Percentiles rank a stretch among this genome's conserved stretches.
phyloP scores from a whole-genome alignment of 2,113 vertebrate genomes.

The Heterochromis multidens region DNA sequence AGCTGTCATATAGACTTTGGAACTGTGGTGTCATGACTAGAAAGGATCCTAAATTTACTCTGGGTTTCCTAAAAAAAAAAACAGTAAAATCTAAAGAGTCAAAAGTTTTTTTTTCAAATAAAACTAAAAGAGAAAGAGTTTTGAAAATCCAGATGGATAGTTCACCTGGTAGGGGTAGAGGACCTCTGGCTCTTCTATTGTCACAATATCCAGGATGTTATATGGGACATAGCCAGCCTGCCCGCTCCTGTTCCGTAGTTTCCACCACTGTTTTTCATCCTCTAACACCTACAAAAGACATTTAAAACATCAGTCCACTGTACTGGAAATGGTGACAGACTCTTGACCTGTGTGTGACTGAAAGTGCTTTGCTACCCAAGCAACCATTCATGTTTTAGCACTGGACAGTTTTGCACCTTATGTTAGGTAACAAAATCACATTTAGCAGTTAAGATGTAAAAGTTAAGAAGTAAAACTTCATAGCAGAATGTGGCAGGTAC shows the following conservation, averaged over 20 bases:
- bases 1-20: background rate
- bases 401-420: background rate
- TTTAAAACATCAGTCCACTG: background rate
- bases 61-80: background rate
- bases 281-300: constrained; percentile 83
- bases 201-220: constrained; percentile 85
- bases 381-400: background rate
- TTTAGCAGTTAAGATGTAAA: background rate
- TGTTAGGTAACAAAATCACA: background rate
- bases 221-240: constrained; percentile 89
- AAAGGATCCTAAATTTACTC: background rate
- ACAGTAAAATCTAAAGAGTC: background rate
- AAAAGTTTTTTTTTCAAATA: background rate
- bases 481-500: too few species aligned
- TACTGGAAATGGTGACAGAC: background rate
- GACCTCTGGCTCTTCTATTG: constrained; percentile 76
- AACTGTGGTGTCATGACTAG: background rate
- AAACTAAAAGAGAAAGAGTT: background rate
- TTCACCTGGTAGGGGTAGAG: constrained; percentile 58
- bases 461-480: background rate
- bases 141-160: background rate
- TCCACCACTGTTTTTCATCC: constrained; percentile 95
- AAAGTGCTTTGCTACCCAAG: background rate
- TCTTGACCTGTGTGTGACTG: background rate
- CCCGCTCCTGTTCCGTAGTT: constrained; percentile 86